Base-by-base conservation (phyloP, 1,140 invertebrate genomes). In the Melipona quadrifasciata region DNA sequence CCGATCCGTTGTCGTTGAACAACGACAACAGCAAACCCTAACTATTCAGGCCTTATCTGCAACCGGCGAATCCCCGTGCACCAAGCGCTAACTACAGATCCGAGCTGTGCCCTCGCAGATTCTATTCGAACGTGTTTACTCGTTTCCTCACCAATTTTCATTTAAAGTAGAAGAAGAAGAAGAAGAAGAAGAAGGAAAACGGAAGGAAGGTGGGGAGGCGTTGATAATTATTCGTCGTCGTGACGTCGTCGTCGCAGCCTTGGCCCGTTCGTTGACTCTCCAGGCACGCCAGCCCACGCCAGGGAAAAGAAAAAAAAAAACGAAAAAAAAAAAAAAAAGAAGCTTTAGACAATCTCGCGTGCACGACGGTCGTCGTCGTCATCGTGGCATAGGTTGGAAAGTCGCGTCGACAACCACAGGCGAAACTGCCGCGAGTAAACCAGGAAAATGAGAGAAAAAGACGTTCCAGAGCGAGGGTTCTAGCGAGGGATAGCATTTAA, bases 1-100 rank as follows among this genome's bases (percentile, higher is more conserved):
- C 92, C 31, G 95, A 95, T 19, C 94, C 95, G 55, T 93, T 96
- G 89, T 95, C 95, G 51, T 93, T 95, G 81, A 94, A 94, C 88
- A 95, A 94, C 82, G 94, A 95, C 87, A 94, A 93, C 81, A 93
- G 91, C 85, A 95, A 95, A 92, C 94, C 94, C 92, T 95, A 95
- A 95, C 94, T 95, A 92, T 95, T 94, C 93, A 94, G 94, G 92
- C 94, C 94, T 89, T 95, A 94, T 87, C 87, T 94, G 90, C 89
- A 91, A 87, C 93, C 93, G 80, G 84, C 86, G 74, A 89, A 86
- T 86, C 84, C 86, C 83, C 80, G 85, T 76, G 84, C 77, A 88
- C 83, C 86, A 72, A 84, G 77, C 78, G 78, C 84, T 72, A 87
- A 71, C 67, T 92, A 92, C 86, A 91, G 91, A 82, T 92, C 90